phyloP scores from a whole-genome alignment of 2,888 invertebrate genomes.

The Ormyrus labotus region DNA sequence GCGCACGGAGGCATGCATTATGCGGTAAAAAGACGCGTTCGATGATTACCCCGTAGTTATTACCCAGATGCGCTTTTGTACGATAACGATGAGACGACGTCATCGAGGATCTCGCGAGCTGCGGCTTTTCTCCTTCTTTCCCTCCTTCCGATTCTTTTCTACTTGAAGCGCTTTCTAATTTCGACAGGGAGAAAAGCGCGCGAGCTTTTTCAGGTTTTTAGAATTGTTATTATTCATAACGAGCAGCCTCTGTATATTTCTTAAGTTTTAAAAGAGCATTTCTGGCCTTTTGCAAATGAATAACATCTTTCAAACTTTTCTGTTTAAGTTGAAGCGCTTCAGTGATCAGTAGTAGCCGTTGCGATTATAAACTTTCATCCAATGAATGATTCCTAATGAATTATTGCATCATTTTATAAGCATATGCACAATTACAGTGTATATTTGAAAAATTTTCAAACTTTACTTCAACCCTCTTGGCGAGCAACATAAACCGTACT shows the following conservation, averaged over 20 bases:
- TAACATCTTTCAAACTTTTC: background rate
- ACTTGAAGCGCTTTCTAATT: conserved; percentile 58
- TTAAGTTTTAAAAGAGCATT: conserved; percentile 7
- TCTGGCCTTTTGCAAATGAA: conserved; percentile 7
- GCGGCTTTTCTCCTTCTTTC: background rate
- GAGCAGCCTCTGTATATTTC: conserved; percentile 18
- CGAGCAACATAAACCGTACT: too few species aligned
- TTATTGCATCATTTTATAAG: too few species aligned
- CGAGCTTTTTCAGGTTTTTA: conserved; percentile 34
- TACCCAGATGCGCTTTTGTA: conserved; percentile 67
- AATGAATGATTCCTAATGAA: too few species aligned
- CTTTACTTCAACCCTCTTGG: too few species aligned
- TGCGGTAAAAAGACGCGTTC: conserved; percentile 58
- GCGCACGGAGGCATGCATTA: conserved; percentile 20
- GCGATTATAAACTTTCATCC: too few species aligned
- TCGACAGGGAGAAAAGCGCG: conserved; percentile 53
- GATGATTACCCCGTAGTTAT: conserved; percentile 71
- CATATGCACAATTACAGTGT: too few species aligned
- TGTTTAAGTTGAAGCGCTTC: too few species aligned
- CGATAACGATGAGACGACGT: conserved; percentile 55
- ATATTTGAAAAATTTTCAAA: too few species aligned
- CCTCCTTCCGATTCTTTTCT: background rate
- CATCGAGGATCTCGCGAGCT: conserved; percentile 48
- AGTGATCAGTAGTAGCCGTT: too few species aligned
- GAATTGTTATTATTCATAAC: conserved; percentile 44